Evolutionary conservation across 1,140 invertebrate genomes (phyloP), one percentile per base, ranked within the genome.

Genomic region (Zophobas atratus): DNA sequence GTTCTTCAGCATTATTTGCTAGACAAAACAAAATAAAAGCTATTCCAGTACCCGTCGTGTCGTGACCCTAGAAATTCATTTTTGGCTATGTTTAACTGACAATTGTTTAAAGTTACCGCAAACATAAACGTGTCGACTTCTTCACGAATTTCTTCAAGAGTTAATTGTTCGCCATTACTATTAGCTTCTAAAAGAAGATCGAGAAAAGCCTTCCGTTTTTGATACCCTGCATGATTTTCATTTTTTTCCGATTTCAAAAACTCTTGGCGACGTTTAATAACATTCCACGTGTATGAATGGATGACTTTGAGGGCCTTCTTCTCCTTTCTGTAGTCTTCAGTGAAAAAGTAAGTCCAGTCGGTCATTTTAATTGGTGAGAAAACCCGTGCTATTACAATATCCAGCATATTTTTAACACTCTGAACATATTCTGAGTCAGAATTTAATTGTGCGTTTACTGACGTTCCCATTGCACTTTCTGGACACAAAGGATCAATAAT

Each of bases 1-100:
- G 91, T 74, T 88, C 85, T 72, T 92, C 88, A 20, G 87, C 89
- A 84, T 92, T 84, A 63, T 84, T 84, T 5, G 89, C 91, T 1
- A 93, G 80, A 4, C 89, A 84, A 84, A 89, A 91, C 0, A 85
- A 70, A 0, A 83, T 80, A 78, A 88, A 88, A 0, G 81, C 80
- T 1, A 88, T 82, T 1, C 82, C 86, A 2, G 86, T 86, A 0
- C 86, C 84, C 0, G 87, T 88, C 0, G 87, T 88, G 46, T 88
- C 87, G 38, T 88, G 87, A 0, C 87, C 87, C 85, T 77, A 43
- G 43, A 75, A 70, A 20, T 20, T 83, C 8, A 32, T 56, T 8
- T 35, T 32, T 38, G 6, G 32, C 5, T 56, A 74, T 63, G 32
- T 57, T 33, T 51, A 41, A 5, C 32, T 33, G 0, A 73, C 33